Evolutionary conservation across 2,113 vertebrate genomes (phyloP).

Genomic region (Sula dactylatra): DNA sequence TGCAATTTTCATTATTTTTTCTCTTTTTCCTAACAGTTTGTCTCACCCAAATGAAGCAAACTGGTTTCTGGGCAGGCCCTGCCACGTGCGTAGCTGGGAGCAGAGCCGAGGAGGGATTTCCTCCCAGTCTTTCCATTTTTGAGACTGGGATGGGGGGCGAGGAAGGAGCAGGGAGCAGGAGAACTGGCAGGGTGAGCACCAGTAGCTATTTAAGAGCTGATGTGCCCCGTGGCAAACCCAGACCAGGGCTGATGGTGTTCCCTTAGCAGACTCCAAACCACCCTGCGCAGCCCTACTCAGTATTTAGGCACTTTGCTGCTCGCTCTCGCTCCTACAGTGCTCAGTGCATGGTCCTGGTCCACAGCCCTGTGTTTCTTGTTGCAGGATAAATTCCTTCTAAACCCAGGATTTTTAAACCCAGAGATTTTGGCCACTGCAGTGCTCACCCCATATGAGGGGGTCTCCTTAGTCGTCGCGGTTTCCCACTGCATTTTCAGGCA

Average conservation of each 20-base stretch:
- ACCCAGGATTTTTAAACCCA: fast-evolving
- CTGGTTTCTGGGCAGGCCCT: neutral
- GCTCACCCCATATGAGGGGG: fast-evolving
- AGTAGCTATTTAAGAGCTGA: neutral
- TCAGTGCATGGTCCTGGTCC: neutral
- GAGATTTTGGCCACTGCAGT: fast-evolving
- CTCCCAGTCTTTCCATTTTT: neutral
- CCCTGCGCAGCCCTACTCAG: neutral
- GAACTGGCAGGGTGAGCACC: neutral
- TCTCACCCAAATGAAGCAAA: fast-evolving
- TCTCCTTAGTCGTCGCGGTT: fast-evolving
- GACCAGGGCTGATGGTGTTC: neutral
- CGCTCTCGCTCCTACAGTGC: neutral
- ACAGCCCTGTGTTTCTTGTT: neutral
- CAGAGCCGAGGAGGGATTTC: neutral
- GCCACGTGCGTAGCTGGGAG: neutral
- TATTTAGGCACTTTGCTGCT: neutral
- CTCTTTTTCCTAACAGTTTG: fast-evolving
- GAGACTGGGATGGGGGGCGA: neutral
- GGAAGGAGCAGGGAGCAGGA: neutral
- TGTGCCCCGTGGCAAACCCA: neutral
- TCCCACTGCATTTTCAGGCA: neutral
- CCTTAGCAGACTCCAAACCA: neutral
- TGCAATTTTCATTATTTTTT: fast-evolving
- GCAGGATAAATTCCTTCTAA: neutral